phyloP scores from a whole-genome alignment of 1,140 invertebrate species.

The Drosophila ambigua region DNA sequence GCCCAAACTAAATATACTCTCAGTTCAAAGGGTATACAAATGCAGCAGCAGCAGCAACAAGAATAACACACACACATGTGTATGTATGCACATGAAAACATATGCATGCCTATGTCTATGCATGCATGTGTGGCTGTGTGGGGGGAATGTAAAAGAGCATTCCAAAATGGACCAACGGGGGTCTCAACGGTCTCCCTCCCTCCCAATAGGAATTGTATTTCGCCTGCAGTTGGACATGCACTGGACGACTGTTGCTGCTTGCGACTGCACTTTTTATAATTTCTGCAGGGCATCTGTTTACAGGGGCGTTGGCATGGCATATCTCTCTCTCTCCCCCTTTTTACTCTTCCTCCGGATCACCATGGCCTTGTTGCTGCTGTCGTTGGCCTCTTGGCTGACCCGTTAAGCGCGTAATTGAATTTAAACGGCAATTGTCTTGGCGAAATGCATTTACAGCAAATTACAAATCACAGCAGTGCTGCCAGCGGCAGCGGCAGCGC shows the following conservation, averaged over 20 bases:
- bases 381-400: slow-evolving; percentile 52
- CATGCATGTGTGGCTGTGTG: slow-evolving; percentile 14
- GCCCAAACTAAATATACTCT: too few relatives aligned
- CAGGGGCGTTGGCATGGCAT: slow-evolving; percentile 41
- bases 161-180: slow-evolving; percentile 75
- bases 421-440: slow-evolving; percentile 66
- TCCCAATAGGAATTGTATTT: slow-evolving; percentile 64
- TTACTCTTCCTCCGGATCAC: too few relatives aligned
- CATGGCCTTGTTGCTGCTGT: too few relatives aligned
- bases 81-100: slow-evolving; percentile 8
- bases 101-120: slow-evolving; percentile 2
- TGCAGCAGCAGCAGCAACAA: slow-evolving; percentile 39
- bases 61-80: slow-evolving; percentile 40
- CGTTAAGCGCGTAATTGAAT: slow-evolving; percentile 74
- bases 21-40: slow-evolving; percentile 7
- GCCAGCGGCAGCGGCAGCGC: too few relatives aligned
- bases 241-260: slow-evolving; percentile 21
- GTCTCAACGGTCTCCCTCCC: too few relatives aligned
- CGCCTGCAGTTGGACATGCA: slow-evolving; percentile 34
- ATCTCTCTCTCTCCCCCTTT: too few relatives aligned
- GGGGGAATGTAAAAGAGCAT: slow-evolving; percentile 52
- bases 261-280: slow-evolving; percentile 25
- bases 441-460: slow-evolving; percentile 47
- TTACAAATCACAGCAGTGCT: slow-evolving; percentile 35
- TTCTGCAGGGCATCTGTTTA: slow-evolving; percentile 34